Evolutionary conservation across 35 echinoderm and acorn worm species (phyloP).

Genomic region (Anneissia japonica): DNA sequence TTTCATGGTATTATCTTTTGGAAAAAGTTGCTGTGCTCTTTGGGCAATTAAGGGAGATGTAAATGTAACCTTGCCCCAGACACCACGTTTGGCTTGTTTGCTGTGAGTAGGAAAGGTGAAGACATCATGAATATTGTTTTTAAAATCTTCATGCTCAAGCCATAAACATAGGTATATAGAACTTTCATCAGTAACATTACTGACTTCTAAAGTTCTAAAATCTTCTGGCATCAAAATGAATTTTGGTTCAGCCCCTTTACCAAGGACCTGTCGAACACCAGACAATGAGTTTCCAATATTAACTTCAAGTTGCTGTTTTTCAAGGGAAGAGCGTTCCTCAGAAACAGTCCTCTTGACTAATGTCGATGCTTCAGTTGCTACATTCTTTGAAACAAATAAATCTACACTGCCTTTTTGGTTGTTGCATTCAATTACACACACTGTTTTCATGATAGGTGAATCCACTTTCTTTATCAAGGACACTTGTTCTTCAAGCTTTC

Average conservation of each 20-base stretch:
- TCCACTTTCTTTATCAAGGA: neutral
- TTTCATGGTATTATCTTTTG: neutral
- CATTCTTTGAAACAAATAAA: constrained; percentile 6
- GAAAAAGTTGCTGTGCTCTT: neutral
- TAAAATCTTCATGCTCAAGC: neutral
- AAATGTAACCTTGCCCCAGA: constrained; percentile 35
- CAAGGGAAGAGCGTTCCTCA: neutral
- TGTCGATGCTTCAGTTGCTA: neutral
- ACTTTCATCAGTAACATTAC: neutral
- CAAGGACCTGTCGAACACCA: constrained; percentile 28
- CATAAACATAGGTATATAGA: neutral
- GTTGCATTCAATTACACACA: constrained; percentile 25
- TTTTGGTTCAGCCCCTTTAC: constrained; percentile 17
- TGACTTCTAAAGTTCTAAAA: constrained; percentile 14
- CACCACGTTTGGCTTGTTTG: constrained; percentile 6
- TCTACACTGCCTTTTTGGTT: neutral
- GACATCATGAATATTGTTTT: constrained; percentile 16
- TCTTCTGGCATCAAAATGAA: constrained; percentile 39
- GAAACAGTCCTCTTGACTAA: neutral
- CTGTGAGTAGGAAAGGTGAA: constrained; percentile 7
- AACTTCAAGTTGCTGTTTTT: constrained; percentile 17
- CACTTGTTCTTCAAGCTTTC: constrained; percentile 14
- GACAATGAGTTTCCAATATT: constrained; percentile 9
- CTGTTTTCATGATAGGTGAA: neutral
- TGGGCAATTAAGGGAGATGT: constrained; percentile 10